A percentile compares a stretch with the other conserved stretches of the same genome.
phyloP scores from a whole-genome alignment of 2,113 vertebrate genomes.

The Sorex fumeus region DNA sequence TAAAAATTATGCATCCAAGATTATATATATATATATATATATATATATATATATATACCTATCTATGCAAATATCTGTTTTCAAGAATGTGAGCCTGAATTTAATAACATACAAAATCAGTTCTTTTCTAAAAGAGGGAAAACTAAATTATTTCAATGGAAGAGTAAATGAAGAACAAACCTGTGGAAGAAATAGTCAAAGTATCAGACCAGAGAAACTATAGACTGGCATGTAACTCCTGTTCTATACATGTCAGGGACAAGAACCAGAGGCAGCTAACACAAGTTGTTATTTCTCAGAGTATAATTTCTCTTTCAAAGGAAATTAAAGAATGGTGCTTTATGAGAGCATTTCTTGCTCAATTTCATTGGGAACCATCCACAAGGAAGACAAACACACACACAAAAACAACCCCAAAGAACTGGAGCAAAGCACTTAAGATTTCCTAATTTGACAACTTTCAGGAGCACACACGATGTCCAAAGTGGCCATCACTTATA shows the following conservation, averaged over 20 bases:
- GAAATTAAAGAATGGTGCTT: background rate
- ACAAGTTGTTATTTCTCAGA: background rate
- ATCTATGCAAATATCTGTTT: background rate
- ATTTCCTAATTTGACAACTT: background rate
- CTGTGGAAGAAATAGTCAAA: background rate
- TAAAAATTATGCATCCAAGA: constrained; percentile 13
- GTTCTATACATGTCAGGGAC: background rate
- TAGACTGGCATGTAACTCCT: background rate
- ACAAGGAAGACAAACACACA: background rate
- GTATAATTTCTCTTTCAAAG: background rate
- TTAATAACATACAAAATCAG: background rate
- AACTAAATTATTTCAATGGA: background rate
- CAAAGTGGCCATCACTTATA: constrained; percentile 7
- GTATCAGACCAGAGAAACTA: background rate
- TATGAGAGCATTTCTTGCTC: background rate
- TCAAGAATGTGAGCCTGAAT: background rate
- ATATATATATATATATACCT: too few species aligned
- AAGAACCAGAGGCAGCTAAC: too few species aligned
- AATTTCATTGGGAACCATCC: background rate
- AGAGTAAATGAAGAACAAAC: background rate
- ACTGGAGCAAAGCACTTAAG: background rate
- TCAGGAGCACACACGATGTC: background rate
- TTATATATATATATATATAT: background rate
- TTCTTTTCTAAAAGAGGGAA: background rate
- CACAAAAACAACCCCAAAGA: constrained; percentile 13